These are phyloP conservation scores for Nephrotoma flavescens DNA, from an alignment of 2,888 invertebrate species.

Conservation along the genomic window DNA sequence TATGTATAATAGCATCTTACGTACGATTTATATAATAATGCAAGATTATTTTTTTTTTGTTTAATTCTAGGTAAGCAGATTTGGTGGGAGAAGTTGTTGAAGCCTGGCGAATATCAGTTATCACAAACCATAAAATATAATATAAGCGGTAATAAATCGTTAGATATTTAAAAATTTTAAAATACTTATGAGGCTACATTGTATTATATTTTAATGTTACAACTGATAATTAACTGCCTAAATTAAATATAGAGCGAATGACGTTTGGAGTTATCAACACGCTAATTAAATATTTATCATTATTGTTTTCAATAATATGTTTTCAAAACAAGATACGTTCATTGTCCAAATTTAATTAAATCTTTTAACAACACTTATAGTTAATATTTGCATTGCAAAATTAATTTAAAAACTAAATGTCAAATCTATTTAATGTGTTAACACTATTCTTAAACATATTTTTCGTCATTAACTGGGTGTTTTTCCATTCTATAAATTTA, in stretches of 20 bases:
- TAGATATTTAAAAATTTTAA: too few relatives aligned
- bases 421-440: neutral
- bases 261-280: too few relatives aligned
- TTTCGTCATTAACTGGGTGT: too few relatives aligned
- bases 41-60: neutral
- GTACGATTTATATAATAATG: neutral
- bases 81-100: neutral
- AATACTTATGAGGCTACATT: too few relatives aligned
- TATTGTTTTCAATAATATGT: neutral
- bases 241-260: too few relatives aligned
- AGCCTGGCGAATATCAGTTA: neutral
- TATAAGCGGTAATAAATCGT: neutral
- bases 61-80: neutral
- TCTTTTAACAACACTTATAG: neutral
- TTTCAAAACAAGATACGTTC: neutral
- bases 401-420: neutral
- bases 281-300: neutral
- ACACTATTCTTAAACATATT: too few relatives aligned
- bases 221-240: too few relatives aligned
- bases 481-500: too few relatives aligned
- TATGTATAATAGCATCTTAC: neutral
- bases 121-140: neutral
- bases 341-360: neutral
- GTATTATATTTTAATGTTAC: too few relatives aligned
- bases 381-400: neutral